Conservation (phyloP, 2,113 vertebrate species). For the Alethe castanea region DNA sequence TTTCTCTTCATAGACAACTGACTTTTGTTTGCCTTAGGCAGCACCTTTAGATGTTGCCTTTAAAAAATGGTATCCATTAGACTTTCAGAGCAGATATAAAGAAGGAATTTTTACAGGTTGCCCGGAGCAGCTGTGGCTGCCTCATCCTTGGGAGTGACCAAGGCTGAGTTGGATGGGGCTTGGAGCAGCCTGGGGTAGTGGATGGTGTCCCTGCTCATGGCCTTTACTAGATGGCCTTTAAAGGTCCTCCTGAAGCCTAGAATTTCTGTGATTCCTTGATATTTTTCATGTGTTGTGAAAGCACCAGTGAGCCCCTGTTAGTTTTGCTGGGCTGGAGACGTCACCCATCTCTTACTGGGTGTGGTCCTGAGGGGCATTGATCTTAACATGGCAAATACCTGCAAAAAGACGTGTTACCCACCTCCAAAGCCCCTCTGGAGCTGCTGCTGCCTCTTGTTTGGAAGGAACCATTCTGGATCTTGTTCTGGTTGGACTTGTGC, state of each 20-base stretch:
- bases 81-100: background rate
- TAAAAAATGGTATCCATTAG: background rate
- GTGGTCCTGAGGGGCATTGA: background rate
- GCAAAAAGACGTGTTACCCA: background rate
- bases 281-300: background rate
- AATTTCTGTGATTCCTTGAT: fast-evolving
- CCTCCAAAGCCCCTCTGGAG: background rate
- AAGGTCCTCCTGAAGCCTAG: background rate
- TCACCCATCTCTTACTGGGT: background rate
- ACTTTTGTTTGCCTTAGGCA: background rate
- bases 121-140: background rate
- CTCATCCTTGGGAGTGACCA: background rate
- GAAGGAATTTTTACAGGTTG: too few species aligned
- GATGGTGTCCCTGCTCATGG: background rate
- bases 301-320: too few species aligned
- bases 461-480: background rate
- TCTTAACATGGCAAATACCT: background rate
- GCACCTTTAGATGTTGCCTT: background rate
- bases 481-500: background rate
- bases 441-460: background rate
- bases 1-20: background rate
- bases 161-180: background rate
- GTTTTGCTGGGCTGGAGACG: background rate
- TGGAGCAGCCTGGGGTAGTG: background rate
- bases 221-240: background rate